Conservation (phyloP, 2,113 vertebrate species). For the Caranx melampygus region DNA sequence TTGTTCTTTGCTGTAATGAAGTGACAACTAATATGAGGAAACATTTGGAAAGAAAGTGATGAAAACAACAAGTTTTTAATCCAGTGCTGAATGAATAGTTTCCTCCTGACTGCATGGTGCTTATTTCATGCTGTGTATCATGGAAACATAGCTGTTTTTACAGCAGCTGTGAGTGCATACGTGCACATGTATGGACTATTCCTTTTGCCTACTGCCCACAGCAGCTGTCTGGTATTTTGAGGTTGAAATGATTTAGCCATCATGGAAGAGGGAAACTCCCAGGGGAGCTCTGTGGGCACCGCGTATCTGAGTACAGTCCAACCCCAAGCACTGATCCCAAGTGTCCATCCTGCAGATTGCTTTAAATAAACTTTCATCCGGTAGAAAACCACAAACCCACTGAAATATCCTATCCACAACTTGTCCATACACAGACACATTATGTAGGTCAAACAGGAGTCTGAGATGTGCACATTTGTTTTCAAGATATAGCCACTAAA, state of each 20-base stretch:
- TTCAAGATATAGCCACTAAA: constrained; percentile 17
- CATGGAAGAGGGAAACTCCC: constrained; percentile 75
- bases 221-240: constrained; percentile 79
- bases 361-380: constrained; percentile 62
- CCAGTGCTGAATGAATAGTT: constrained; percentile 45
- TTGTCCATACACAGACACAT: constrained; percentile 1
- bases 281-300: constrained; percentile 52
- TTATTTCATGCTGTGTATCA: constrained; percentile 42
- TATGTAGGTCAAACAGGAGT: constrained; percentile 52
- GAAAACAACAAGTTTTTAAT: background rate
- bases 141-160: constrained; percentile 57
- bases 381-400: constrained; percentile 54
- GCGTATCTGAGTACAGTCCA: constrained; percentile 48
- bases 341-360: constrained; percentile 48
- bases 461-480: constrained; percentile 55
- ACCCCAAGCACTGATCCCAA: constrained; percentile 50
- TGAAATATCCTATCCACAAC: constrained; percentile 25
- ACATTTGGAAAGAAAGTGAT: background rate
- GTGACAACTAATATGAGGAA: background rate
- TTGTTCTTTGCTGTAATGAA: constrained; percentile 4
- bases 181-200: constrained; percentile 29
- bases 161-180: constrained; percentile 48
- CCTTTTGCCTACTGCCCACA: constrained; percentile 54
- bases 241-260: constrained; percentile 73
- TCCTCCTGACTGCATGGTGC: constrained; percentile 43